Evolutionary conservation across 2,888 invertebrate species (phyloP).

Genomic region (Apodemia zela): DNA sequence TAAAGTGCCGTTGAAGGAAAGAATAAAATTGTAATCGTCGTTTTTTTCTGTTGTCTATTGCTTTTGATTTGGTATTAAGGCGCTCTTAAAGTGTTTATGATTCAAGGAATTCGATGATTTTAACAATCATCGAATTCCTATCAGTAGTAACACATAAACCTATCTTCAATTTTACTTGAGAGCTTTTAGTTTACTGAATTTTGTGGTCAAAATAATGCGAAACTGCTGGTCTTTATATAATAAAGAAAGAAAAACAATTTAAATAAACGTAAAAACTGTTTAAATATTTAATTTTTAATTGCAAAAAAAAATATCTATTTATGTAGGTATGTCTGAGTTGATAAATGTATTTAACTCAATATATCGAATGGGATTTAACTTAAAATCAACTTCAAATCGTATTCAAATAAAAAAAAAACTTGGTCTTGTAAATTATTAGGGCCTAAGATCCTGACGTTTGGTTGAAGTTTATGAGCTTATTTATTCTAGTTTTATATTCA

Average conservation of each 20-base stretch:
- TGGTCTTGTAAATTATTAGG: constrained; percentile 34
- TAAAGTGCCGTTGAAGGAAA: no score
- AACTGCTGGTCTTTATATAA: not conserved
- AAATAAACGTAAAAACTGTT: not conserved
- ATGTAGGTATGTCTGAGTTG: not conserved
- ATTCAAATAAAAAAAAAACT: not conserved
- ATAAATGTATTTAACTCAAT: not conserved
- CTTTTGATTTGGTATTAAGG: no score
- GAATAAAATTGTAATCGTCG: no score
- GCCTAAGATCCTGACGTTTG: constrained; percentile 60
- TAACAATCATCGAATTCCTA: no score
- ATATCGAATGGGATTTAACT: not conserved
- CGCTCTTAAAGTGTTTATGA: no score
- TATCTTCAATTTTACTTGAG: no score
- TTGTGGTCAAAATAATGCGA: not conserved
- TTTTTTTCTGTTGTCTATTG: no score
- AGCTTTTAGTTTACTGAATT: not conserved
- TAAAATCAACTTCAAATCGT: not conserved
- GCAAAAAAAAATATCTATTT: not conserved
- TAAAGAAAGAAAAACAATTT: not conserved
- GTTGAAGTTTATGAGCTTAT: constrained; percentile 66
- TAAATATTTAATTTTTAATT: not conserved
- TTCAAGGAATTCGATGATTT: no score
- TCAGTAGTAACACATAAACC: no score
- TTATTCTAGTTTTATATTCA: constrained; percentile 48